Percentiles rank a stretch among this genome's conserved stretches.
phyloP scores from a whole-genome alignment of 1,140 invertebrate genomes.

The Drosophila triauraria region DNA sequence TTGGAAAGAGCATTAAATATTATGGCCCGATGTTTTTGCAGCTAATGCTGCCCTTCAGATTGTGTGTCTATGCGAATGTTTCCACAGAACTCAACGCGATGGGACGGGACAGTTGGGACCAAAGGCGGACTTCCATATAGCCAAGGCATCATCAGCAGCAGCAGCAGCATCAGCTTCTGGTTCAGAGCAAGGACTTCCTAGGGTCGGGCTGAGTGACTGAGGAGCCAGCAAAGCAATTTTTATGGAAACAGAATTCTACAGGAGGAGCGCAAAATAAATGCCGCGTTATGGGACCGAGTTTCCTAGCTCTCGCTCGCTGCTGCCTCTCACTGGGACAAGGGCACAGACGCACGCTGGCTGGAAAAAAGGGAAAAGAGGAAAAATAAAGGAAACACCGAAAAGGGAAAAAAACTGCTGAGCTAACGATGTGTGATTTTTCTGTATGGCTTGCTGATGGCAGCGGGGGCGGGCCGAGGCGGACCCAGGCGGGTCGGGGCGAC shows the following conservation, averaged over 20 bases:
- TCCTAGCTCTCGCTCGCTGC: constrained; percentile 13
- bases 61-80: constrained; percentile 58
- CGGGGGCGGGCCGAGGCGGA: constrained; percentile 7
- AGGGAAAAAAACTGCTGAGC: constrained; percentile 75
- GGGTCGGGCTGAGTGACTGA: constrained; percentile 44
- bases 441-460: constrained; percentile 66
- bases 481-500: constrained; percentile 17
- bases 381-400: constrained; percentile 51
- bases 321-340: constrained; percentile 51
- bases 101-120: constrained; percentile 61
- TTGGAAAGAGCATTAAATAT: constrained; percentile 25
- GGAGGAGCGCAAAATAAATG: constrained; percentile 68
- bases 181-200: constrained; percentile 40
- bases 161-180: constrained; percentile 28
- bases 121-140: constrained; percentile 31
- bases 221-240: constrained; percentile 79
- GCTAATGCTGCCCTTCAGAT: constrained; percentile 32
- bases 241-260: constrained; percentile 75
- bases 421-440: constrained; percentile 83
- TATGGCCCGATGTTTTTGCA: constrained; percentile 19
- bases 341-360: constrained; percentile 29
- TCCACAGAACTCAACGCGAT: constrained; percentile 68
- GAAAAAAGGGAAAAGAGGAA: constrained; percentile 43
- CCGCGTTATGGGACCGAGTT: constrained; percentile 77
- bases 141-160: constrained; percentile 16